phyloP scores from a whole-genome alignment of 2,797 vertebrate species.

The Cyprinodon diabolis region DNA sequence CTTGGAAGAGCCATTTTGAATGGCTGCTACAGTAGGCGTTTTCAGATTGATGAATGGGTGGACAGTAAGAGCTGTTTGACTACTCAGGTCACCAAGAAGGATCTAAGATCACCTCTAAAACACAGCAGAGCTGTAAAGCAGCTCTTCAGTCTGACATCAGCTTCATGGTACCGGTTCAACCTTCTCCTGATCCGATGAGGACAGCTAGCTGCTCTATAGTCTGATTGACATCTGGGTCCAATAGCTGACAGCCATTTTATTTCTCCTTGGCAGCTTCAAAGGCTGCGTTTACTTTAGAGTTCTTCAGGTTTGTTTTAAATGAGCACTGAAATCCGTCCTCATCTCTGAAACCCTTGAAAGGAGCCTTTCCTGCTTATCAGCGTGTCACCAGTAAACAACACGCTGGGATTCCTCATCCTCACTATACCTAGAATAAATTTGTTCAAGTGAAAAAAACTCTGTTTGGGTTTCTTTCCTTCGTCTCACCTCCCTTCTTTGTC shows the following conservation, averaged over 20 bases:
- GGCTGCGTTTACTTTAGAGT: constrained; percentile 43
- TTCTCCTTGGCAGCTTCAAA: constrained; percentile 38
- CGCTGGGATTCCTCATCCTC: neutral
- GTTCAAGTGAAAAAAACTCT: neutral
- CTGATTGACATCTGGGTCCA: neutral
- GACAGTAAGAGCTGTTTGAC: too few species aligned
- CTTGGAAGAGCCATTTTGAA: too few species aligned
- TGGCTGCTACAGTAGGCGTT: too few species aligned
- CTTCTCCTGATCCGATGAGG: neutral
- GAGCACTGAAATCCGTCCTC: neutral
- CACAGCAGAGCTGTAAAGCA: too few species aligned
- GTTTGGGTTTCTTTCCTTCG: too few species aligned
- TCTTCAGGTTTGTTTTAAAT: constrained; percentile 7
- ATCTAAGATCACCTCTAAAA: too few species aligned
- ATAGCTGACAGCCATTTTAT: constrained; percentile 35
- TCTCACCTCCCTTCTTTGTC: too few species aligned
- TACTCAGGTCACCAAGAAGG: too few species aligned
- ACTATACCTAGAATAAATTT: constrained; percentile 21
- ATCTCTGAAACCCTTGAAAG: neutral
- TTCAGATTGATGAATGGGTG: too few species aligned
- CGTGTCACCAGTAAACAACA: neutral
- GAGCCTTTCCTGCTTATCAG: neutral
- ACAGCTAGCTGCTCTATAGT: neutral
- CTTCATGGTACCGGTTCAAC: constrained; percentile 9
- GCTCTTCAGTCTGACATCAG: neutral